These are phyloP conservation scores for Microtus richardsoni DNA, from an alignment of 2,113 vertebrate species.

Conservation along the genomic window DNA sequence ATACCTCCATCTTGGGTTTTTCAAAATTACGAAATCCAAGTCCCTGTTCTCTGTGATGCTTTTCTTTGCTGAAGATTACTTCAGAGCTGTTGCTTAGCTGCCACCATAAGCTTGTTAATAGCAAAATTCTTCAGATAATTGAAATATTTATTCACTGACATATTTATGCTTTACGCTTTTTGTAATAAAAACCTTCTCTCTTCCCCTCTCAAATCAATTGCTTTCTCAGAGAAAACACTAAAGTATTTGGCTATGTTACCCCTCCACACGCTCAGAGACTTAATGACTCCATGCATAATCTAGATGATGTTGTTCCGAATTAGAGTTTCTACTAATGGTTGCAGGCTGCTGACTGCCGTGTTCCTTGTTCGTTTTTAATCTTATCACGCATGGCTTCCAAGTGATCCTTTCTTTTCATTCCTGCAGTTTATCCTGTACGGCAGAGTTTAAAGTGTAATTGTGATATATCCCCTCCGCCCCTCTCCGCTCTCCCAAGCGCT, in stretches of 20 bases:
- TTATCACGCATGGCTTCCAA: not conserved
- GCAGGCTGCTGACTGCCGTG: not conserved
- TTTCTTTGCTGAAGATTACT: not conserved
- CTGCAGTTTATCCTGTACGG: not conserved
- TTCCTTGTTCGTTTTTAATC: not conserved
- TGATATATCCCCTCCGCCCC: not conserved
- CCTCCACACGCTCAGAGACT: not conserved
- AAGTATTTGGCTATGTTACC: not conserved
- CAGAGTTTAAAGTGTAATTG: constrained; percentile 9
- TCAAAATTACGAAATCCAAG: constrained; percentile 11
- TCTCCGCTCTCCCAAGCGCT: not conserved
- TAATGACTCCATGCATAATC: not conserved
- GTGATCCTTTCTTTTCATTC: not conserved
- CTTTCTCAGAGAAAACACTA: not conserved
- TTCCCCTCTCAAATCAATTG: not conserved
- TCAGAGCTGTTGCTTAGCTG: not conserved
- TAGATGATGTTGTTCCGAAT: not conserved
- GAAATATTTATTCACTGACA: not conserved
- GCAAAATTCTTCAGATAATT: constrained; percentile 36
- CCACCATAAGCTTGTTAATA: not conserved
- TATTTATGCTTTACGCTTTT: not conserved
- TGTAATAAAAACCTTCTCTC: not conserved
- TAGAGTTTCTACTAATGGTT: constrained; percentile 39
- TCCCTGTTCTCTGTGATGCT: not conserved
- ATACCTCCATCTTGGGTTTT: not conserved